phyloP scores from a whole-genome alignment of 2,113 vertebrate genomes.

The Crotalus helleri region DNA sequence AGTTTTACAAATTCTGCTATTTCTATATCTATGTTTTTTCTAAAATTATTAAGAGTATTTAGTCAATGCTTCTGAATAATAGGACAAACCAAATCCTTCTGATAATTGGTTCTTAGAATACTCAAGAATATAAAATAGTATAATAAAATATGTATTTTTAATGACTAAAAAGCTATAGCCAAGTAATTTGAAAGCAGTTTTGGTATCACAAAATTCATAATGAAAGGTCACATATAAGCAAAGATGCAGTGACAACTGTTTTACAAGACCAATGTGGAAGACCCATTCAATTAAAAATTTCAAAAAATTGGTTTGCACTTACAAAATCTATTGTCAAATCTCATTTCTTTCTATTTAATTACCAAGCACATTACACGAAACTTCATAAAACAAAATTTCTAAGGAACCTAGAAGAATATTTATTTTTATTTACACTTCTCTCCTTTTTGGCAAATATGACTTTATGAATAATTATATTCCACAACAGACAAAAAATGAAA shows the following conservation, averaged over 20 bases:
- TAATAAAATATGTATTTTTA: not conserved
- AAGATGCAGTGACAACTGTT: not conserved
- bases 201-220: not conserved
- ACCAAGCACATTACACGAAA: not conserved
- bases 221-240: constrained; percentile 5
- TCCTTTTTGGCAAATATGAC: not conserved
- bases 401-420: not conserved
- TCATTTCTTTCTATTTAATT: constrained; percentile 22
- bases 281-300: constrained; percentile 5
- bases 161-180: not conserved
- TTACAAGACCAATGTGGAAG: not conserved
- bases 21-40: not conserved
- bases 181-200: constrained; percentile 4
- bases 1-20: constrained; percentile 3
- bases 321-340: not conserved
- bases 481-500: not conserved
- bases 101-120: not conserved
- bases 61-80: not conserved
- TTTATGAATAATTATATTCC: not conserved
- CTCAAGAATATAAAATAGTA: not conserved
- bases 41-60: not conserved
- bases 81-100: not conserved
- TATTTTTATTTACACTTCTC: not conserved
- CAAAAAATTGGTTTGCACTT: not conserved
- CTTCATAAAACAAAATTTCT: not conserved